phyloP scores from a whole-genome alignment of 2,113 vertebrate genomes.

The Pachyramphus minor region DNA sequence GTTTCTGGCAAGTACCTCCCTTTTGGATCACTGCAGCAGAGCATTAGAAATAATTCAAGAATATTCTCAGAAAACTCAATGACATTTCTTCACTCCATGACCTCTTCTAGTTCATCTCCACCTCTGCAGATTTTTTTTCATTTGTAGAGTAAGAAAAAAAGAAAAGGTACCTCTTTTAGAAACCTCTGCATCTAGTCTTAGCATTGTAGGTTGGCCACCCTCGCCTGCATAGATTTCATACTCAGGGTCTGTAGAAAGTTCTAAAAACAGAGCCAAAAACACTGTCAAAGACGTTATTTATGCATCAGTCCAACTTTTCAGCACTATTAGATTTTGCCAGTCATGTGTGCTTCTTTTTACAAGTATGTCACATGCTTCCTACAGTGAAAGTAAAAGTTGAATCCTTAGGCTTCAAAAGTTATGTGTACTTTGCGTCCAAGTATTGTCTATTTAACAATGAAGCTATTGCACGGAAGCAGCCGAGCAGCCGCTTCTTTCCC shows the following conservation, averaged over 20 bases:
- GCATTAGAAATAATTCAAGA: background rate
- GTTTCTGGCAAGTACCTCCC: background rate
- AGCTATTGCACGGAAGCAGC: constrained; percentile 20
- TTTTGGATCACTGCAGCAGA: background rate
- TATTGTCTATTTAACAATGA: constrained; percentile 41
- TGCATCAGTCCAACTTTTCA: background rate
- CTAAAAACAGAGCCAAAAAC: background rate
- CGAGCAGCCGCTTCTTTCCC: background rate
- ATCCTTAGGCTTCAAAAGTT: background rate
- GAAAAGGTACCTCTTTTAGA: background rate
- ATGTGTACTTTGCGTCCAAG: background rate
- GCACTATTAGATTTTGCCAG: background rate
- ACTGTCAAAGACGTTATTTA: background rate
- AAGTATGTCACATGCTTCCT: background rate
- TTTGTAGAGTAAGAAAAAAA: background rate
- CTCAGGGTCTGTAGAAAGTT: background rate
- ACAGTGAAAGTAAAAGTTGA: constrained; percentile 7
- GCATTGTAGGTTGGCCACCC: background rate
- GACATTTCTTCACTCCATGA: background rate
- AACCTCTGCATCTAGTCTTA: background rate
- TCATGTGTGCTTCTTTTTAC: background rate
- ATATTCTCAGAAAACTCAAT: background rate
- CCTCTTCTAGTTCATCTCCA: background rate
- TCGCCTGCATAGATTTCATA: background rate
- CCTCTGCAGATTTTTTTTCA: background rate